These are phyloP conservation scores for Myocastor coypus DNA, from an alignment of 2,113 vertebrate genomes.

Conservation along the genomic window DNA sequence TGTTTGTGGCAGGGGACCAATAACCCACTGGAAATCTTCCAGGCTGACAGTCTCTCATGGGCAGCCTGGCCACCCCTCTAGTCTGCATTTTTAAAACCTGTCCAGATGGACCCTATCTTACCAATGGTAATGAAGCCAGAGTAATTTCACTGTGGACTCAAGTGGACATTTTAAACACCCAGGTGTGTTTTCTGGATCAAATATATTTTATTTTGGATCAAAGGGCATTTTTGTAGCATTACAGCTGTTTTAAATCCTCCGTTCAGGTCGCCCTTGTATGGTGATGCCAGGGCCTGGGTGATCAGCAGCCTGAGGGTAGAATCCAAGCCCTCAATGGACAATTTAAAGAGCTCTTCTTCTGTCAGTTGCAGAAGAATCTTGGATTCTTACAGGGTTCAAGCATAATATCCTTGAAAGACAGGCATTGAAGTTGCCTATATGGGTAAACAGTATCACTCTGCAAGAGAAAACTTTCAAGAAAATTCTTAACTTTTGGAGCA, in stretches of 20 bases:
- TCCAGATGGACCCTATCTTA: background rate
- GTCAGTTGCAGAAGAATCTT: background rate
- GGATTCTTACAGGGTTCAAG: background rate
- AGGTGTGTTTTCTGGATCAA: background rate
- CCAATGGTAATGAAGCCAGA: background rate
- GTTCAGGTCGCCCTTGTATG: background rate
- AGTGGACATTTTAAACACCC: background rate
- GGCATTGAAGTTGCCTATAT: background rate
- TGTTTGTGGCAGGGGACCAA: background rate
- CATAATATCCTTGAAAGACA: background rate
- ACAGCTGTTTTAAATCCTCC: background rate
- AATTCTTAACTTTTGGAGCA: constrained; percentile 10
- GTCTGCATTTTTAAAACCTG: background rate
- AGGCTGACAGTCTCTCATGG: too few species aligned
- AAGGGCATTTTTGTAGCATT: background rate
- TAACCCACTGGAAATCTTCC: background rate
- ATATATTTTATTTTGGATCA: background rate
- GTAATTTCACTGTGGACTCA: background rate
- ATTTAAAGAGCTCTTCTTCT: background rate
- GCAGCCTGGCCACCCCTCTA: background rate
- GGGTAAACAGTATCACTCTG: background rate
- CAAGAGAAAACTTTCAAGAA: constrained; percentile 19
- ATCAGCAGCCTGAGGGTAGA: background rate
- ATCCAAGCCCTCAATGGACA: background rate
- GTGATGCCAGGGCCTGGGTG: background rate